Evolutionary conservation across 1,140 invertebrate species (phyloP), one percentile per base, ranked within the genome.

Genomic region (Glomeris maerens): DNA sequence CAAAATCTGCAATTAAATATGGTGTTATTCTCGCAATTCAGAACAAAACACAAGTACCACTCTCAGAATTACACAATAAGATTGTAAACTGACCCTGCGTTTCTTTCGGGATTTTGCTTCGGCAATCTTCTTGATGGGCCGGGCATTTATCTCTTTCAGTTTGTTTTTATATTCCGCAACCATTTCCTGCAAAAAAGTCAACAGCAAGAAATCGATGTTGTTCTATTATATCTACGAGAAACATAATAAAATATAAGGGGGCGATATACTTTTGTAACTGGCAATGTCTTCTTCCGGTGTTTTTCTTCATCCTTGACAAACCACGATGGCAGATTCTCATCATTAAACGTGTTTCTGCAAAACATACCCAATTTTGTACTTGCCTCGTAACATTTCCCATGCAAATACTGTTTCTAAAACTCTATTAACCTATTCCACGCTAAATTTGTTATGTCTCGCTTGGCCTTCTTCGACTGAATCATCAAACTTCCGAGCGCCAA

Each of bases 41-140:
- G n/a, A n/a, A n/a, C n/a, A n/a, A n/a, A n/a, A n/a, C n/a, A n/a
- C n/a, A n/a, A n/a, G n/a, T n/a, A n/a, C n/a, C 31, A 36, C 10
- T 36, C 10, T n/a, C 10, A 36, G n/a, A 36, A 36, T 10, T 36
- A 36, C n/a, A n/a, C n/a, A 36, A 36, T 10, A 10, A 10, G 31
- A 36, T 36, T 36, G 10, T 10, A 36, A 27, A 14, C 26, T 65
- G 39, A 84, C 79, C 55, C 88, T 80, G 62, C 80, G 83, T 78
- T 97, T 95, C 73, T 98, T 98, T 41, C 96, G 78, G 0, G 90
- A 88, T 66, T 96, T 98, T 0, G 96, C 96, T 73, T 99, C 92
- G 55, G 93, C 80, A 0, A 98, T 86, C 74, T 98, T 99, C 67
- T 98, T 98, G 41, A 98, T 94, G 14, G 95, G 90, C 47, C 89